Evolutionary conservation across 2,797 vertebrate species (phyloP).

Genomic region (Helostoma temminkii): DNA sequence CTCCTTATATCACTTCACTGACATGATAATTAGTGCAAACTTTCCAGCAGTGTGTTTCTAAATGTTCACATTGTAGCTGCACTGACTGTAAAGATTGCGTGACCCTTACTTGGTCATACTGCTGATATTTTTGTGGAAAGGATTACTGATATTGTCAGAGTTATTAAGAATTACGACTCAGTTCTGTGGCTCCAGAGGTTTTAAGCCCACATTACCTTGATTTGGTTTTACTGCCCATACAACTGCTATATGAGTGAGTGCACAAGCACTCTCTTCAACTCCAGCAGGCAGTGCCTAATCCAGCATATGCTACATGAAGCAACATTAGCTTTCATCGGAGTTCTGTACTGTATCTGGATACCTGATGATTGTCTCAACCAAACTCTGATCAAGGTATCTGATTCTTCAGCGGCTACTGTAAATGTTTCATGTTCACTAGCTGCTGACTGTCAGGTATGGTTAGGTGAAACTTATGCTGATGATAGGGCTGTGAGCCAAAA

Average conservation of each 20-base stretch:
- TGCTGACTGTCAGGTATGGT: background rate
- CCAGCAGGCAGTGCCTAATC: background rate
- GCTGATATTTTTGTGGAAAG: background rate
- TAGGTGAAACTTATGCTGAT: background rate
- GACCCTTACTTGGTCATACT: background rate
- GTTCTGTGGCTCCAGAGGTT: background rate
- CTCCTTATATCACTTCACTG: no score
- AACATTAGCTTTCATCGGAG: conserved; percentile 9
- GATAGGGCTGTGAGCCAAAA: background rate
- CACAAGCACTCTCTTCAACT: background rate
- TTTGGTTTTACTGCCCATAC: background rate
- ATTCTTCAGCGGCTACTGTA: no score
- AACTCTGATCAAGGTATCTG: no score
- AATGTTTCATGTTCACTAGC: conserved; percentile 9
- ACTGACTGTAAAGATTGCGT: background rate
- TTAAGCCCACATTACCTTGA: background rate
- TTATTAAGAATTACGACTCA: background rate
- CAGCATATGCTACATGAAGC: background rate
- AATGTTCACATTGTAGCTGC: no score
- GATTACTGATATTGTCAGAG: background rate
- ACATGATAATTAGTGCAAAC: background rate
- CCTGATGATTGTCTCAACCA: background rate
- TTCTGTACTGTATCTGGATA: conserved; percentile 9
- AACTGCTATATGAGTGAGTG: background rate
- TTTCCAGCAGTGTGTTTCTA: no score